Percentiles rank a stretch among this genome's conserved stretches.
Evolutionary conservation across 1,140 invertebrate species (phyloP).

Genomic region (Tetragnatha versicolor): DNA sequence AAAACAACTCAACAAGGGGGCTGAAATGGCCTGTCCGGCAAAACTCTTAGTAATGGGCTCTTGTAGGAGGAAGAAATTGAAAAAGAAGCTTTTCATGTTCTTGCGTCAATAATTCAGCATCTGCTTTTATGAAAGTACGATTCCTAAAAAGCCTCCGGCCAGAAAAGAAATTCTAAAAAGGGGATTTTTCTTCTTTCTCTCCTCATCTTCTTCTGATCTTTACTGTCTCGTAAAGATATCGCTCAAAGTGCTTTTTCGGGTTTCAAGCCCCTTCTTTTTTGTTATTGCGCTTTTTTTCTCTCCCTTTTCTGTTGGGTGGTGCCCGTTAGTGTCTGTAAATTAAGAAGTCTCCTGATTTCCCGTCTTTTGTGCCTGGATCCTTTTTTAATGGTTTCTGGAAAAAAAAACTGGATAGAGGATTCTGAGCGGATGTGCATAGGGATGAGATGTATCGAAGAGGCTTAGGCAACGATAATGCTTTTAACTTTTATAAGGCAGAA

Average conservation of each 20-base stretch:
- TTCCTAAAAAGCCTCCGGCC: constrained; percentile 10
- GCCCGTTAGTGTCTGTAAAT: no score
- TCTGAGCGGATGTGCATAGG: no score
- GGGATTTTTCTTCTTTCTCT: not conserved
- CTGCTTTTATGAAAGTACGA: constrained; percentile 47
- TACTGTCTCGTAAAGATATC: constrained; percentile 2
- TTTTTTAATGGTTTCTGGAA: no score
- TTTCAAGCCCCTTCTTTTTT: no score
- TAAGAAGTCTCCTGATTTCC: no score
- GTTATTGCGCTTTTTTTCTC: no score
- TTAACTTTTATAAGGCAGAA: no score
- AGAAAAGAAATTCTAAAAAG: constrained; percentile 26
- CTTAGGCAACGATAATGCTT: no score
- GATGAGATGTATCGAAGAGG: no score
- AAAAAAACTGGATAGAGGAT: no score
- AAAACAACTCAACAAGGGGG: constrained; percentile 1
- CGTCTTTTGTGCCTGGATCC: no score
- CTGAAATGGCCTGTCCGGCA: constrained; percentile 41
- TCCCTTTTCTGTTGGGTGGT: no score
- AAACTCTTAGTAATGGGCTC: constrained; percentile 40
- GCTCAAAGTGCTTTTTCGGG: constrained; percentile 31
- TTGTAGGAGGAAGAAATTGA: constrained; percentile 39
- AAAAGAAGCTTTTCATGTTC: constrained; percentile 50
- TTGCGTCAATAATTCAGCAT: constrained; percentile 49
- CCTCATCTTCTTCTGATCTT: not conserved